Evolutionary conservation across 2,113 vertebrate genomes (phyloP), one percentile per base, ranked within the genome.

Genomic region (Monopterus albus): DNA sequence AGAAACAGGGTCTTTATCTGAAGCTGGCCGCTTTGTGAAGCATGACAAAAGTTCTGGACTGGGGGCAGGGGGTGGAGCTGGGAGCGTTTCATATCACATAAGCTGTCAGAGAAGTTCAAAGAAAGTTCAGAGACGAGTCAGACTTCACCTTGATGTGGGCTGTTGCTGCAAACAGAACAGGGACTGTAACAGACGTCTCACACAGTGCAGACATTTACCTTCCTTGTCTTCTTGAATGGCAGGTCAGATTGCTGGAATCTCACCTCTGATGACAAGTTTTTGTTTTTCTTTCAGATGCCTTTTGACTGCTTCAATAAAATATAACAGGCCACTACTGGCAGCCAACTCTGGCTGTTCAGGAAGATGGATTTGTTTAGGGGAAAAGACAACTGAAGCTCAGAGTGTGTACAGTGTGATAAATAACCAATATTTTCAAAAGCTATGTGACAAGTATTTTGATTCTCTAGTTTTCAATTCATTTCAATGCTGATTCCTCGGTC

Each of bases 91-190:
- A 51, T 38, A 77, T 84, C 75, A 69, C 57, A 78, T 25, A 36
- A 81, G 83, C 86, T 88, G 87, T 86, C 90, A 88, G 67, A 7
- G 36, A 74, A 49, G 87, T 84, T 91, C 79, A 87, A 85, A 86
- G 71, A 61, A 42, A 70, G 81, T 87, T 89, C 83, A 84, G 53
- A 78, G 67, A 72, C 38, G 43, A 89, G 75, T 81, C 84, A 80
- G 83, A 76, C 67, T 81, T 74, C 72, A 83, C 71, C 67, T 78
- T 76, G 86, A 88, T 33, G 55, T 64, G 68, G 80, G 72, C 57
- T 75, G 67, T 47, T 70, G 71, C 39, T 53, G 79, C 80, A 86
- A 82, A 79, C 71, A 83, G 64, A 86, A 60, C 17, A 14, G 26
- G 72, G 51, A 69, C 70, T 66, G 60, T 7, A 61, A 67, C 81